phyloP scores from a whole-genome alignment of 1,140 invertebrate genomes.

The Bacillus rossius region DNA sequence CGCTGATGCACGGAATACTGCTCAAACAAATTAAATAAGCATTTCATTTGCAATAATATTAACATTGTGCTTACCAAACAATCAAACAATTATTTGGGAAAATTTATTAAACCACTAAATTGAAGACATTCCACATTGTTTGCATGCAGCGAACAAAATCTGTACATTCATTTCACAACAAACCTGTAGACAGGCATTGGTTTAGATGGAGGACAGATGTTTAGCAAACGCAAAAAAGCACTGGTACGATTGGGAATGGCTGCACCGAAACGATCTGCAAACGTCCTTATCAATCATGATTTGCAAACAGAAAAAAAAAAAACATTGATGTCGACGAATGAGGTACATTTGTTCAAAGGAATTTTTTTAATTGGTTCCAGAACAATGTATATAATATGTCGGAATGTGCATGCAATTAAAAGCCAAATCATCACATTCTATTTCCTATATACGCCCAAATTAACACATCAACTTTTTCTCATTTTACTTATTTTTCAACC shows the following conservation, averaged over 20 bases:
- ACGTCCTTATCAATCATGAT: slow-evolving; percentile 43
- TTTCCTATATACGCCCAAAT: slow-evolving; percentile 41
- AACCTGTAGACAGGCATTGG: slow-evolving; percentile 38
- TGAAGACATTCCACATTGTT: slow-evolving; percentile 31
- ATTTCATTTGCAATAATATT: slow-evolving; percentile 33
- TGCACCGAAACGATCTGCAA: slow-evolving; percentile 34
- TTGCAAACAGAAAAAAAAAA: slow-evolving; percentile 36
- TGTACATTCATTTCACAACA: slow-evolving; percentile 17
- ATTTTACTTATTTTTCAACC: slow-evolving; percentile 37
- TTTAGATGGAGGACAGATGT: slow-evolving; percentile 37
- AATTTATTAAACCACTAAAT: slow-evolving; percentile 31
- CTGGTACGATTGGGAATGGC: slow-evolving; percentile 37
- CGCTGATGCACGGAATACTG: slow-evolving; percentile 28
- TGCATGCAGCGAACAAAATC: slow-evolving; percentile 16
- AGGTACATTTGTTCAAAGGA: slow-evolving; percentile 31
- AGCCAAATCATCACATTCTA: slow-evolving; percentile 32
- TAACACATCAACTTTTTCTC: slow-evolving; percentile 42
- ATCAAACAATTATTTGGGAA: slow-evolving; percentile 18
- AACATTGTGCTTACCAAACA: slow-evolving; percentile 27
- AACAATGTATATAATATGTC: slow-evolving; percentile 38
- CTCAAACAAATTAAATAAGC: slow-evolving; percentile 23
- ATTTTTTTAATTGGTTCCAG: slow-evolving; percentile 30
- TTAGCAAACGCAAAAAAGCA: slow-evolving; percentile 29
- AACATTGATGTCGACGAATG: slow-evolving; percentile 34
- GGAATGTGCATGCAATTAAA: slow-evolving; percentile 34